Conservation (phyloP, 2,113 vertebrate species). For the Empidonax alnorum region DNA sequence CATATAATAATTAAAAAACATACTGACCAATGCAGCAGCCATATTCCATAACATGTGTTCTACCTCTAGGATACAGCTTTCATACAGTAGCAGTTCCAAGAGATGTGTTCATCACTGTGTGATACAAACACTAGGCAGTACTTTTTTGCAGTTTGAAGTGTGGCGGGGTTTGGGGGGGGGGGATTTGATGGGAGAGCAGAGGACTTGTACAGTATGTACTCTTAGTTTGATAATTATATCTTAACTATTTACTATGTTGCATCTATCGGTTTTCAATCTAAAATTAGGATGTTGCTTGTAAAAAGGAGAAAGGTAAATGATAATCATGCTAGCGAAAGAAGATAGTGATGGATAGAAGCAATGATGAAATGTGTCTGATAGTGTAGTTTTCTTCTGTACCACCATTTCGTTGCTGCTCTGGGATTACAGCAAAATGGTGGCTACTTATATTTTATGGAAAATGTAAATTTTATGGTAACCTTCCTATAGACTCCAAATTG, state of each 20-base stretch:
- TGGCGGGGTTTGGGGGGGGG: too few species aligned
- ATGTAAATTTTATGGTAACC: slow-evolving; percentile 73
- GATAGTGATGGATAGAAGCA: slow-evolving; percentile 64
- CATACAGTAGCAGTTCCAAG: slow-evolving; percentile 51
- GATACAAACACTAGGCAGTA: slow-evolving; percentile 50
- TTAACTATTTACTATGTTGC: background rate
- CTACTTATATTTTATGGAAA: slow-evolving; percentile 75
- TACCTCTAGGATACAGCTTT: slow-evolving; percentile 63
- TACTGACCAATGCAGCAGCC: slow-evolving; percentile 67
- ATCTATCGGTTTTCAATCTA: background rate
- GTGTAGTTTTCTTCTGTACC: slow-evolving; percentile 54
- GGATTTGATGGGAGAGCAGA: background rate
- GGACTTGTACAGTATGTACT: background rate
- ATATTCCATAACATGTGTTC: slow-evolving; percentile 58
- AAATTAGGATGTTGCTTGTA: background rate
- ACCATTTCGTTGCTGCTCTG: slow-evolving; percentile 74
- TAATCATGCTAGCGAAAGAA: slow-evolving; percentile 16
- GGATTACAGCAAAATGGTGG: slow-evolving; percentile 76
- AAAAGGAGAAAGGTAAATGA: slow-evolving; percentile 33
- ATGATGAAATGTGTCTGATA: slow-evolving; percentile 69
- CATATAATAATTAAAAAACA: slow-evolving; percentile 61
- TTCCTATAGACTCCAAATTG: slow-evolving; percentile 57
- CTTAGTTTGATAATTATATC: slow-evolving; percentile 16
- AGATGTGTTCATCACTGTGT: slow-evolving; percentile 63
- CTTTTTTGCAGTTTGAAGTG: slow-evolving; percentile 58